Base-by-base conservation (phyloP, 2,888 invertebrate species). In the Creontiades dilutus region DNA sequence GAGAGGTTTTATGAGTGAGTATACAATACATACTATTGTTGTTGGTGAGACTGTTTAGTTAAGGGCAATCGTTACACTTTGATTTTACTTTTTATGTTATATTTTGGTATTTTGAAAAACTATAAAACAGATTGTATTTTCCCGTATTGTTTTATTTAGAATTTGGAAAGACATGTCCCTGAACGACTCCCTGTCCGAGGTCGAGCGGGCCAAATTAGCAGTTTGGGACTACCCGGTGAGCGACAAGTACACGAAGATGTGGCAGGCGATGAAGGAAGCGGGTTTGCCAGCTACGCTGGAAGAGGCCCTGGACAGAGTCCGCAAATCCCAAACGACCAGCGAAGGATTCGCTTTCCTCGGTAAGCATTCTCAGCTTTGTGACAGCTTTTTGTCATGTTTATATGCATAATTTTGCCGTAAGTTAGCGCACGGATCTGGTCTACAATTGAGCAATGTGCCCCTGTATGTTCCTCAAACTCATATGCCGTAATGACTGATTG, bases 151-250 rank as follows among this genome's bases (percentile, higher is more conserved):
- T n/a, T n/a, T n/a, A n/a, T 55, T n/a, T 92, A 97, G 98, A 92
- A 99, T 99, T 92, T 99, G 99, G 99, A 99, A 99, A 93, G 98
- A 98, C 92, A 98, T 99, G 97, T 98, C 98, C 55, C 94, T 99
- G 28, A 98, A 99, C 93, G 99, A 99, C 93, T 98, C 97, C 88
- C 93, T 99, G 86, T 96, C 96, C 28, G 97, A 98, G 90, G 95
- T 97, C 5, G 98, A 99, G 93, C 94, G 99, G 48, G 97, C 99
- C 0, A 97, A 98, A 93, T 93, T 99, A 19, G 99, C 99, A 0
- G 99, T 99, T 0, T 99, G 99, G 99, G 99, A 99, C 93, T 99
- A 99, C 93, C 99, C 99, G 0, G 98, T 99, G 0, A 98, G 98
- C 92, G 99, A 99, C 93, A 99, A 98, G 93, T 99, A 98, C 93